These are phyloP conservation scores for Azemiops feae DNA, from an alignment of 2,113 vertebrate genomes.

Conservation along the genomic window DNA sequence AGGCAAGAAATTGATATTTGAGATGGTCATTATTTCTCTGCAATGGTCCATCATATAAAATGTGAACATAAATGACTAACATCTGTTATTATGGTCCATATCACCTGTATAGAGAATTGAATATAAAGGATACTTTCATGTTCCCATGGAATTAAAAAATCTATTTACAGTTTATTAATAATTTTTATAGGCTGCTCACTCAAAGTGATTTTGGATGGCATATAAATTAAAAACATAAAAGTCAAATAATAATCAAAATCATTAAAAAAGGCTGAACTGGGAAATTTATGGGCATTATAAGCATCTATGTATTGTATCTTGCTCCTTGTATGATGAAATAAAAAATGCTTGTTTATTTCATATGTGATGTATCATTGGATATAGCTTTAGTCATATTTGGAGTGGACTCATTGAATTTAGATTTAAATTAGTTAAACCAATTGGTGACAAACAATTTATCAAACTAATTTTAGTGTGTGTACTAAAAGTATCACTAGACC, in stretches of 20 bases:
- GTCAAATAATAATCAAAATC: background rate
- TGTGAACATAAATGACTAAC: background rate
- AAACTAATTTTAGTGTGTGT: background rate
- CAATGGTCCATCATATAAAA: background rate
- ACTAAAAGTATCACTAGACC: background rate
- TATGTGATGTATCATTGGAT: background rate
- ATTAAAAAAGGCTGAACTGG: background rate
- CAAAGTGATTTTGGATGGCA: background rate
- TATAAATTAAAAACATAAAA: background rate
- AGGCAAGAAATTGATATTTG: background rate
- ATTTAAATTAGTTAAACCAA: background rate
- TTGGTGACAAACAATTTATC: background rate
- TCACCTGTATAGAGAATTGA: background rate
- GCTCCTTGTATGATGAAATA: background rate
- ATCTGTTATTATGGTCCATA: background rate
- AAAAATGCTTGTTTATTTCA: background rate
- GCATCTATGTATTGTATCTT: too few species aligned
- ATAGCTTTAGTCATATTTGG: background rate
- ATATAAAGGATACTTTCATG: background rate
- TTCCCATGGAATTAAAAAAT: background rate
- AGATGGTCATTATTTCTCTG: background rate
- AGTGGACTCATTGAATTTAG: background rate
- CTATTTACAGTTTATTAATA: background rate
- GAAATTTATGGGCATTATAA: background rate
- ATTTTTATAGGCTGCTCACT: background rate